Conservation (phyloP, 1,140 invertebrate genomes). For the Melanaphis sacchari region DNA sequence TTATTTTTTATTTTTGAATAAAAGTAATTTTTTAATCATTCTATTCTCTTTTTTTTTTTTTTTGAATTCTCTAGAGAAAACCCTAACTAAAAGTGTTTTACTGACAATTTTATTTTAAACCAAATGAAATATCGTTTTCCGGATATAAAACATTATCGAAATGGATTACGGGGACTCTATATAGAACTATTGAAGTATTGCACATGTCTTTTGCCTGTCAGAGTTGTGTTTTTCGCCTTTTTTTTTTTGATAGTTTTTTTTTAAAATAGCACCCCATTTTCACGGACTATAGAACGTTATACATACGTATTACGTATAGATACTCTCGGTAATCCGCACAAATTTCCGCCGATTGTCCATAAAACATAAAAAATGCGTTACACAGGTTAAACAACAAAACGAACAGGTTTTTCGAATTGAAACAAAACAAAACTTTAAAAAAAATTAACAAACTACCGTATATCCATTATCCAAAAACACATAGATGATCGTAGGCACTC, state of each 20-base stretch:
- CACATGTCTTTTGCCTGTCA: slow-evolving; percentile 5
- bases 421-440: slow-evolving; percentile 28
- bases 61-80: background rate
- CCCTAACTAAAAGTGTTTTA: background rate
- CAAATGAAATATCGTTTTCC: slow-evolving; percentile 31
- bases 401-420: slow-evolving; percentile 31
- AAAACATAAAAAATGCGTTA: slow-evolving; percentile 25
- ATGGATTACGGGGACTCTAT: background rate
- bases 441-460: background rate
- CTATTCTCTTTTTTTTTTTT: background rate
- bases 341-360: slow-evolving; percentile 45
- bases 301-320: background rate
- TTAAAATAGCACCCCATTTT: slow-evolving; percentile 6
- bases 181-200: background rate
- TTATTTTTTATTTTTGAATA: background rate
- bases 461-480: slow-evolving; percentile 51
- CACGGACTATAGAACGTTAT: background rate
- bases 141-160: background rate
- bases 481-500: slow-evolving; percentile 48
- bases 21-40: background rate
- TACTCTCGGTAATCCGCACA: background rate
- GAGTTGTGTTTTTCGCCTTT: background rate
- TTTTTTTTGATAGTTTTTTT: slow-evolving; percentile 39
- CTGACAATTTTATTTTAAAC: slow-evolving; percentile 23
- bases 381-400: slow-evolving; percentile 49